These are phyloP conservation scores for Siderastrea radians DNA, from an alignment of 92 coral and sea anemone genomes.

Conservation along the genomic window DNA sequence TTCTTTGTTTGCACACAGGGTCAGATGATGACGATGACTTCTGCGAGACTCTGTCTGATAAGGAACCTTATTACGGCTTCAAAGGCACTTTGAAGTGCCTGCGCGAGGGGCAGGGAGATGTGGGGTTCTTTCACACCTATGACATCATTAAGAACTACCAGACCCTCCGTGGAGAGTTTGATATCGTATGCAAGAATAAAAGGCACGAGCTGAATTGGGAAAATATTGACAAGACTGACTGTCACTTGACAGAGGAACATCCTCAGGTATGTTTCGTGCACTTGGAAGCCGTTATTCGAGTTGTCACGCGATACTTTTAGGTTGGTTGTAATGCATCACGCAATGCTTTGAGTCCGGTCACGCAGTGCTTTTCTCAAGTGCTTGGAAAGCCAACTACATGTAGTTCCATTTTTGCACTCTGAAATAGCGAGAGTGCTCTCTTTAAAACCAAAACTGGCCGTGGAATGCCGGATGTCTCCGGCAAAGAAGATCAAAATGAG, in stretches of 20 bases:
- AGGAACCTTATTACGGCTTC: conserved; percentile 64
- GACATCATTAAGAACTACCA: conserved; percentile 53
- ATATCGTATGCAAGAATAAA: conserved; percentile 38
- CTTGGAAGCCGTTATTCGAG: not conserved
- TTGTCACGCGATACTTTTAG: no score
- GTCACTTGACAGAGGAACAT: conserved; percentile 54
- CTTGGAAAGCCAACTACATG: no score
- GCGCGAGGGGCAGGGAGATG: conserved; percentile 39
- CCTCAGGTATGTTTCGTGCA: conserved; percentile 46
- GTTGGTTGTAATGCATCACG: no score
- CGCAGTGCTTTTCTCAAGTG: no score
- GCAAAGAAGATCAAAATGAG: no score
- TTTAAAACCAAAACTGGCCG: no score
- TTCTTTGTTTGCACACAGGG: not conserved
- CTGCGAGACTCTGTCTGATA: conserved; percentile 51
- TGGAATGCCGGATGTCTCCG: no score
- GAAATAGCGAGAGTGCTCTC: no score
- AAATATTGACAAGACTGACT: conserved; percentile 14
- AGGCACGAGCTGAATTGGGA: conserved; percentile 19
- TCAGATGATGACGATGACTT: conserved; percentile 17
- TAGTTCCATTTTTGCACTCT: no score
- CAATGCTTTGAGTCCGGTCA: no score
- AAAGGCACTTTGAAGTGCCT: conserved; percentile 60
- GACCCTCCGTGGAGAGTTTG: conserved; percentile 1
- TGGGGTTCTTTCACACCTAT: conserved; percentile 67